A percentile compares a stretch with the other conserved stretches of the same genome.
Conservation (phyloP, 2,113 vertebrate species). For the Gopherus flavomarginatus region DNA sequence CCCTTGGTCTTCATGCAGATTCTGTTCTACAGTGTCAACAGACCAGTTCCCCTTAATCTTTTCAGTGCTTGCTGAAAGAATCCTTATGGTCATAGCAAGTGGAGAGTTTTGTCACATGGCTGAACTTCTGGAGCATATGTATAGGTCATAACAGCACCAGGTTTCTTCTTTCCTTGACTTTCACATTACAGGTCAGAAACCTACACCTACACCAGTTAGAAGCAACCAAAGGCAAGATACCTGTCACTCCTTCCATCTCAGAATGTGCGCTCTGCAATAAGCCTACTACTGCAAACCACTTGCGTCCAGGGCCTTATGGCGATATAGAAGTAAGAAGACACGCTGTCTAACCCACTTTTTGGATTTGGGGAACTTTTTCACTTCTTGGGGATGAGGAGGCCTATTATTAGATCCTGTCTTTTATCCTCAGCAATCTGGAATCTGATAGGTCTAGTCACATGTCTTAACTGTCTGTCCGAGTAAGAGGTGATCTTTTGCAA, state of each 20-base stretch:
- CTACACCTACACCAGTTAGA: conserved; percentile 34
- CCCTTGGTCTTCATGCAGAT: conserved; percentile 7
- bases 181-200: not conserved
- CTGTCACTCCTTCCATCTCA: not conserved
- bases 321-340: not conserved
- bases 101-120: not conserved
- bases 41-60: conserved; percentile 16
- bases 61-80: conserved; percentile 3
- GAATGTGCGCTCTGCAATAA: not conserved
- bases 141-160: not conserved
- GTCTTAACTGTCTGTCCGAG: conserved; percentile 28
- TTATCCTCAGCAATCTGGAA: conserved; percentile 25
- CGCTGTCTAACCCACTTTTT: not conserved
- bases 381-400: not conserved
- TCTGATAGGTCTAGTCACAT: not conserved
- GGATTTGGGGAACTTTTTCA: conserved; percentile 20
- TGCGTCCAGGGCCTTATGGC: not conserved
- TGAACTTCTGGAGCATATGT: not conserved
- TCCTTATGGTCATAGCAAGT: conserved; percentile 31
- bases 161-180: conserved; percentile 4
- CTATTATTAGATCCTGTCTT: not conserved
- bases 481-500: conserved; percentile 38
- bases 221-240: conserved; percentile 9
- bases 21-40: not conserved
- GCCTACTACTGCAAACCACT: not conserved